These are phyloP conservation scores for Mugil cephalus DNA, from an alignment of 2,113 vertebrate genomes.

Conservation along the genomic window DNA sequence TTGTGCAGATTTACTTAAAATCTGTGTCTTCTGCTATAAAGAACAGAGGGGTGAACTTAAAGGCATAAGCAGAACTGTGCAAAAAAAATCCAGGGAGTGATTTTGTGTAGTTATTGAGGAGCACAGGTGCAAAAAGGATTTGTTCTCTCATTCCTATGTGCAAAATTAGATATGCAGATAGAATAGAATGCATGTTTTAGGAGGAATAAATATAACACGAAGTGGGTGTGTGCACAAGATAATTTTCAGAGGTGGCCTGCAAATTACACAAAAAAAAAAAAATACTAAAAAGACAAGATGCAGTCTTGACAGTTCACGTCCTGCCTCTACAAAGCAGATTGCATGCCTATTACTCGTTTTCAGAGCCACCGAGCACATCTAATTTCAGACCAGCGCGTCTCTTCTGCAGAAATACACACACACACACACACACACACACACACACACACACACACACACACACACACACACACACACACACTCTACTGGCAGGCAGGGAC, in stretches of 20 bases:
- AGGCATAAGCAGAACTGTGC: no score
- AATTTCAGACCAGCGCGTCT: conserved; percentile 40
- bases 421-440: conserved; percentile 11
- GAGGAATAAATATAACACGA: no score
- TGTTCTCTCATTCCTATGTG: neutral
- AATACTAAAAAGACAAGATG: neutral
- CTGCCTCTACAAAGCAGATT: conserved; percentile 26
- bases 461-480: conserved; percentile 18
- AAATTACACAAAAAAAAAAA: no score
- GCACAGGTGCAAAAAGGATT: neutral
- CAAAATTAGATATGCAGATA: neutral
- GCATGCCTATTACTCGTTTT: conserved; percentile 12
- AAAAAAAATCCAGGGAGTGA: no score
- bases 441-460: conserved; percentile 22
- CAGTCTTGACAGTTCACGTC: conserved; percentile 21
- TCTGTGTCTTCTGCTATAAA: no score
- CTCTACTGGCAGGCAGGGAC: conserved; percentile 17
- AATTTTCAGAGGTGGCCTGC: no score
- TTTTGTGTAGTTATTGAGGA: neutral
- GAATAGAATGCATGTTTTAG: no score
- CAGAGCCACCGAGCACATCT: conserved; percentile 3
- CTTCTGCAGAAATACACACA: conserved; percentile 14
- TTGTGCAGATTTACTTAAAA: no score
- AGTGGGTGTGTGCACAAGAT: no score
- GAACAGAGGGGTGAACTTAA: no score